phyloP scores from a whole-genome alignment of 2,797 vertebrate species.

The Anabacerthia variegaticeps region DNA sequence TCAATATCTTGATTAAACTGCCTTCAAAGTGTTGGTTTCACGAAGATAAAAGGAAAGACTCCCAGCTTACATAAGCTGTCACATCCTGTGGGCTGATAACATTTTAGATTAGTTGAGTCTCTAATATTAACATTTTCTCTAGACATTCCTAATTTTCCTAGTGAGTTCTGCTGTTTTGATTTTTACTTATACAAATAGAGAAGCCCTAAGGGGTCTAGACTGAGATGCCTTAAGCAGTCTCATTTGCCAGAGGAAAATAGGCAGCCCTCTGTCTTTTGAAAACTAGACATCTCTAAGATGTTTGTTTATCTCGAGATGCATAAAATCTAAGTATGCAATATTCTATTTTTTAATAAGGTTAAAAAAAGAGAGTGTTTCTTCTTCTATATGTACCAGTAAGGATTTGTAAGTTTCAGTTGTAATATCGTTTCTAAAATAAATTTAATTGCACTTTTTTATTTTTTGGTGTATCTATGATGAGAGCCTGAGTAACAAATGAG shows the following conservation, averaged over 20 bases:
- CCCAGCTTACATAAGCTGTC: not conserved
- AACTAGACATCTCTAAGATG: not conserved
- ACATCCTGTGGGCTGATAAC: not conserved
- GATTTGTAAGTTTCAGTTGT: not conserved
- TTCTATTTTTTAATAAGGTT: not conserved
- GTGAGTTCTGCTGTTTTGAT: not conserved
- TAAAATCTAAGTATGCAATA: not conserved
- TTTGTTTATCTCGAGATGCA: not conserved
- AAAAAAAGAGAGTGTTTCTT: not conserved
- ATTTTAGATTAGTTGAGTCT: not conserved
- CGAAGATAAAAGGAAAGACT: conserved; percentile 26
- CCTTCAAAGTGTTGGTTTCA: conserved; percentile 1
- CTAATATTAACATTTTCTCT: conserved; percentile 24
- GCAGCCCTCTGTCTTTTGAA: not conserved
- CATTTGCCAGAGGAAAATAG: not conserved
- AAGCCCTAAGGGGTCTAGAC: not conserved
- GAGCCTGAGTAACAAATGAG: not conserved
- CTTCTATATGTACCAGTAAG: not conserved
- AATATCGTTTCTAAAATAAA: not conserved
- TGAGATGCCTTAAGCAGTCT: not conserved
- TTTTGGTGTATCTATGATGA: not conserved
- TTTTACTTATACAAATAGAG: conserved; percentile 15
- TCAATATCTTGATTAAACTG: not conserved
- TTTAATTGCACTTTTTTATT: not conserved
- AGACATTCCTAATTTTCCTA: not conserved